Evolutionary conservation across 2,888 invertebrate genomes (phyloP).

Genomic region (Eupelmus urozonus): DNA sequence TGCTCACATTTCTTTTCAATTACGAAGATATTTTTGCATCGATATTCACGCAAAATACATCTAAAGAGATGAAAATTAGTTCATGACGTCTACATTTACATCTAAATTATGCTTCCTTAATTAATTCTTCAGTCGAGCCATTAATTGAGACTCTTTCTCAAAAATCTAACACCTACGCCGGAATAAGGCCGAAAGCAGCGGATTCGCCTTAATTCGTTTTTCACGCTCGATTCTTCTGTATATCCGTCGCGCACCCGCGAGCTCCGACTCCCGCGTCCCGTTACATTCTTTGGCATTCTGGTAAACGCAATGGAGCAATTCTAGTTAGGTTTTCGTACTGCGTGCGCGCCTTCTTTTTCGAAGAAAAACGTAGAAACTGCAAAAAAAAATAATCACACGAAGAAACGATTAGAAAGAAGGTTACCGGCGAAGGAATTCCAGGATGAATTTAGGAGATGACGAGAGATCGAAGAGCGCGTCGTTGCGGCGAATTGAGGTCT

Average conservation of each 20-base stretch:
- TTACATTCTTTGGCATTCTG: conserved; percentile 52
- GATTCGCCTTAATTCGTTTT: conserved; percentile 34
- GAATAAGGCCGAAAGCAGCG: conserved; percentile 19
- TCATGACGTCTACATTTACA: no score
- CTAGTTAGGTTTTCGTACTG: conserved; percentile 20
- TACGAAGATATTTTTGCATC: no score
- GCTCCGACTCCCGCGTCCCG: conserved; percentile 31
- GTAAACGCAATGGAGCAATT: conserved; percentile 25
- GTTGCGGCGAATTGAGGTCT: neutral
- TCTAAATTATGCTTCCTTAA: no score
- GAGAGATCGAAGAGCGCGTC: neutral
- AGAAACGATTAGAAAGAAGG: conserved; percentile 5
- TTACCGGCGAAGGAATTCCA: neutral
- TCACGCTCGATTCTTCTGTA: conserved; percentile 15
- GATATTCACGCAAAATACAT: no score
- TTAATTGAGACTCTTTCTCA: no score
- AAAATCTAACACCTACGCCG: neutral
- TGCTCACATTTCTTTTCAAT: no score
- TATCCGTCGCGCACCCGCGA: conserved; percentile 23
- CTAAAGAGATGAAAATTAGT: no score
- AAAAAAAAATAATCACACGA: neutral
- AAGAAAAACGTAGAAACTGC: neutral
- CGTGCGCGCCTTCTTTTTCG: neutral
- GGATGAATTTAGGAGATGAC: neutral
- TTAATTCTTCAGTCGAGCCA: no score